Base-by-base conservation (phyloP, 1,140 invertebrate genomes). In the Cardiocondyla obscurior region DNA sequence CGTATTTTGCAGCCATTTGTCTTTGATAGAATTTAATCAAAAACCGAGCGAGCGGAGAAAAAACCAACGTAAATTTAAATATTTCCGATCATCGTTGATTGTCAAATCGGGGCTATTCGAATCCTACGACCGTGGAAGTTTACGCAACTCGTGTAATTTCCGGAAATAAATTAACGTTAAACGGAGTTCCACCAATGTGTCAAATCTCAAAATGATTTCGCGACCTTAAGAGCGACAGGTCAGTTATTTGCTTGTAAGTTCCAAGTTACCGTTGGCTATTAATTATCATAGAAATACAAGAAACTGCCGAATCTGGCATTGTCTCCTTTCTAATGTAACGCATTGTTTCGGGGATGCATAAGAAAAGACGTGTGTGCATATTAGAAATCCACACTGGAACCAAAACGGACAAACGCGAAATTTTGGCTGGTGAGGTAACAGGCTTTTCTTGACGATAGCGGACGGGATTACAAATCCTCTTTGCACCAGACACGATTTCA, bases 381-480 rank as follows among this genome's bases (percentile, higher is more conserved):
- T 69, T 69, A 19, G 12, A 25, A 36, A 79, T 67, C 12, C 25
- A 19, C 8, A 14, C 10, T 19, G 28, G 12, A 2, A 19, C 25
- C n/a, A 67, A 6, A 39, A 51, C 16, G 33, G 60, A 53, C 46
- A 46, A 69, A 51, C 36, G n/a, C n/a, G 33, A 16, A 12, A 77
- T 67, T 19, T 0, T 42, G 10, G 19, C 12, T 53, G 60, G 5
- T 39, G 30, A 14, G 28, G 6, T 69, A 79, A 69, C 74, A 30
- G 22, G 74, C 62, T 69, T 79, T 76, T 76, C 42, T 76, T 79
- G 46, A 77, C 30, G 22, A 51, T 67, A 33, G 44, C 22, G 60
- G n/a, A 67, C 30, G 55, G 62, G 60, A 79, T 79, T 67, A 79
- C 74, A 69, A 79, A 69, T 79, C 62, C 74, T 69, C 62, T 55